phyloP scores from a whole-genome alignment of 2,888 invertebrate species.

The Cremastinae sp. region DNA sequence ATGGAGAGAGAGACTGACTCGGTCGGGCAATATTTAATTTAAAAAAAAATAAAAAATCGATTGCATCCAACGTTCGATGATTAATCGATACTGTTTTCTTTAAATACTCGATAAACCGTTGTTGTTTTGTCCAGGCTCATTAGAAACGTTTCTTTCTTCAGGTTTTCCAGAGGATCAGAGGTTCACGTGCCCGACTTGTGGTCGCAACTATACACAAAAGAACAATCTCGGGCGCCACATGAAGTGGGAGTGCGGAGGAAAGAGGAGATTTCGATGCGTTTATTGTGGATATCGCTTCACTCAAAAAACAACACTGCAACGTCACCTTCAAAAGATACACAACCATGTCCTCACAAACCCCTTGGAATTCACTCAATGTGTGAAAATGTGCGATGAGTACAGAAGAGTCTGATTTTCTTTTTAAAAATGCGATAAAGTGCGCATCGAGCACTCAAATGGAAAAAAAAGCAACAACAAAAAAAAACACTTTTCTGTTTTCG shows the following conservation, averaged over 20 bases:
- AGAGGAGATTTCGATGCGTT: conserved; percentile 75
- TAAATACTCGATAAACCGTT: not conserved
- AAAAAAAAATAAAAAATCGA: too few relatives aligned
- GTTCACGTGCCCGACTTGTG: conserved; percentile 70
- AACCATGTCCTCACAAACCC: conserved; percentile 63
- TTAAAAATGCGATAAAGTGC: too few relatives aligned
- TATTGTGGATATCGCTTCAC: conserved; percentile 76
- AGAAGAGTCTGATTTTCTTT: not conserved
- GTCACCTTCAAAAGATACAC: conserved; percentile 78
- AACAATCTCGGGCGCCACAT: conserved; percentile 75
- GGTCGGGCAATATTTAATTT: too few relatives aligned
- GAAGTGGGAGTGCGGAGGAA: conserved; percentile 78
- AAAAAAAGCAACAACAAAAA: not conserved
- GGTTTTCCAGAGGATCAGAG: conserved; percentile 52
- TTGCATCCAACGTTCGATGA: too few relatives aligned
- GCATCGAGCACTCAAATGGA: too few relatives aligned
- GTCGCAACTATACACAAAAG: conserved; percentile 70
- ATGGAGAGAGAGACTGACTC: too few relatives aligned
- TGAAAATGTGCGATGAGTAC: too few relatives aligned
- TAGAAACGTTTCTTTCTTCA: conserved; percentile 37
- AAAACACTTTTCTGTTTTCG: not conserved
- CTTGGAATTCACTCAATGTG: conserved; percentile 55
- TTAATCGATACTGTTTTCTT: too few relatives aligned
- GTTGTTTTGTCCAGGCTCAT: too few relatives aligned
- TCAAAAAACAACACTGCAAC: conserved; percentile 75